Evolutionary conservation across 2,888 invertebrate species (phyloP), one percentile per base, ranked within the genome.

Genomic region (Parnassius apollo): DNA sequence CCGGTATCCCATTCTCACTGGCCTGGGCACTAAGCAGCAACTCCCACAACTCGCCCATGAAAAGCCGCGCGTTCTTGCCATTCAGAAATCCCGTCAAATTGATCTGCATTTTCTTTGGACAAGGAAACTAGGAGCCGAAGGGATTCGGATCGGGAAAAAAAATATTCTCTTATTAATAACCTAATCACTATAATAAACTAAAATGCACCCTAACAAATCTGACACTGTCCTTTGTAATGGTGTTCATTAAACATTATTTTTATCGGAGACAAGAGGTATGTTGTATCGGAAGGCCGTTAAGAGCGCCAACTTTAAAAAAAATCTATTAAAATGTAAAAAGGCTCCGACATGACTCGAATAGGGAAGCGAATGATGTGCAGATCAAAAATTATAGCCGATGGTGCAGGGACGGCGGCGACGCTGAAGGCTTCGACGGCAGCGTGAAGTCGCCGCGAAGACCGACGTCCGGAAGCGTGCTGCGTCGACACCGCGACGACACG

Each of bases 31-130:
- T 98, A 66, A 98, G 93, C 71, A 99, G 91, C 71, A 99, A 90
- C 68, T 97, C 96, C 99, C 99, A 99, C 60, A 99, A 93, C 86
- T 99, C 99, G 3, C 96, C 96, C 97, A 99, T 98, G 88, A 99
- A 99, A 74, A 97, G 95, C 50, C 99, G 94, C 18, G 99, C 98
- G 89, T 99, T 98, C 86, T 98, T 98, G 11, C 98, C 98, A 83
- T 99, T 99, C 67, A 99, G 93, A 88, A 99, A 99, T 55, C 99
- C 99, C 54, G 99, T 99, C 87, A 99, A 93, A 91, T 99, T 99
- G 81, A 99, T 99, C 94, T 99, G 99, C 96, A 99, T 99, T 91
- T 98, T 97, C 89, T 98, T 97, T 57, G 98, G 98, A 92, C 99
- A 98, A 60, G 98, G 98, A 91, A 95, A 96, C 97, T 97, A 93